Conservation (phyloP, 2,797 vertebrate genomes). For the Uromys caudimaculatus region DNA sequence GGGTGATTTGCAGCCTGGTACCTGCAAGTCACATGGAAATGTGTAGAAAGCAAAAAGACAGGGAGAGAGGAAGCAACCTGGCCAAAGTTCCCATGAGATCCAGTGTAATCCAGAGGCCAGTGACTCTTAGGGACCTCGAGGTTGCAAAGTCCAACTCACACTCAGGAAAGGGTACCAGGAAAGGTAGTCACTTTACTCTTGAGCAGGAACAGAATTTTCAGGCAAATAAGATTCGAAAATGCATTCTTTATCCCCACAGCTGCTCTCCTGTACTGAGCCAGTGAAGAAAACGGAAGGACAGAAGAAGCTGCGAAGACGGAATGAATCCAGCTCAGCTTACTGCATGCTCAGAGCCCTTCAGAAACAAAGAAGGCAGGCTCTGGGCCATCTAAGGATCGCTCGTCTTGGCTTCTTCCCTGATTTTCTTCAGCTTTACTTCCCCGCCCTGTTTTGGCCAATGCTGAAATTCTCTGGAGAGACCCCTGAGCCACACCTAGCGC, state of each 20-base stretch:
- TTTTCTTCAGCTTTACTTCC: no score
- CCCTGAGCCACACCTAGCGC: background rate
- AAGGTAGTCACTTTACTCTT: slow-evolving; percentile 18
- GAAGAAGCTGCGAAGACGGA: background rate
- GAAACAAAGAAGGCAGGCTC: background rate
- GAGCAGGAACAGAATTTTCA: background rate
- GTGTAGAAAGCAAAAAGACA: background rate
- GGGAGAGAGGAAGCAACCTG: background rate
- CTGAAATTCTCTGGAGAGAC: background rate
- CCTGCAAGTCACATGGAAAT: background rate
- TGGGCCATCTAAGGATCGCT: background rate
- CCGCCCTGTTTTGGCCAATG: background rate
- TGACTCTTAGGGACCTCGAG: background rate
- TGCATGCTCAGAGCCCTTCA: background rate
- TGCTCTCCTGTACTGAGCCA: background rate
- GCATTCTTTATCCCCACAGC: background rate
- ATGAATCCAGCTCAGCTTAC: background rate
- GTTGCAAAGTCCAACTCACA: background rate
- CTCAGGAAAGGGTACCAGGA: slow-evolving; percentile 3
- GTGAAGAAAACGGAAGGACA: background rate
- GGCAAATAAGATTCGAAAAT: background rate
- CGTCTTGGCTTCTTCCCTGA: background rate
- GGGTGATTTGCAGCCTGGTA: background rate
- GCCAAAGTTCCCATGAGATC: background rate
- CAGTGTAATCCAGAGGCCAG: background rate